Evolutionary conservation across 2,888 invertebrate species (phyloP).

Genomic region (Ormyrus labotus): DNA sequence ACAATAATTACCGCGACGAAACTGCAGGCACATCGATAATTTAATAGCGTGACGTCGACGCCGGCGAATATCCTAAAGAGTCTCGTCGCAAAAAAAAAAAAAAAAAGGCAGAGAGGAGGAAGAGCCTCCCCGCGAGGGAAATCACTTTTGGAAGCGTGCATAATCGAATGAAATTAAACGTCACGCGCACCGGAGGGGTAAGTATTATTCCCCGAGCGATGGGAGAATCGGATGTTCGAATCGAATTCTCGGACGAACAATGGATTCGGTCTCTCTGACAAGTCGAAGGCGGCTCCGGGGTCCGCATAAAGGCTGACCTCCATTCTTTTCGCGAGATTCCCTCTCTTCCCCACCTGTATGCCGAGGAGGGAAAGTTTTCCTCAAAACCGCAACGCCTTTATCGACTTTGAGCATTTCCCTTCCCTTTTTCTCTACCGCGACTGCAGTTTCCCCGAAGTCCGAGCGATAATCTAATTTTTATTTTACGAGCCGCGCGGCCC

Average conservation of each 20-base stretch:
- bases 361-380: constrained; percentile 25
- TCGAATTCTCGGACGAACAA: constrained; percentile 26
- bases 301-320: constrained; percentile 30
- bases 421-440: constrained; percentile 5
- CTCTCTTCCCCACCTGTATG: neutral
- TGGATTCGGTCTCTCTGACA: constrained; percentile 2
- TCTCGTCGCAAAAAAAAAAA: too few relatives aligned
- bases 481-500: constrained; percentile 6
- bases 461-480: constrained; percentile 40
- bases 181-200: constrained; percentile 19
- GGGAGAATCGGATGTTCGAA: neutral
- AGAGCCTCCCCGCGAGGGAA: too few relatives aligned
- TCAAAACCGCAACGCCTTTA: constrained; percentile 44
- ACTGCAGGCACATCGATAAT: too few relatives aligned
- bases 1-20: too few relatives aligned
- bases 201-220: constrained; percentile 37
- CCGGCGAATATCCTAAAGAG: too few relatives aligned
- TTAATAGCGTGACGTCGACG: too few relatives aligned
- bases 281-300: constrained; percentile 17
- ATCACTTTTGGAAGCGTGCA: neutral
- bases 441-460: neutral
- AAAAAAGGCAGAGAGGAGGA: too few relatives aligned
- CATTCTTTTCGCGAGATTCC: constrained; percentile 2
- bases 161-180: constrained; percentile 44
- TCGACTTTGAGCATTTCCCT: constrained; percentile 34